phyloP scores from a whole-genome alignment of 2,888 invertebrate genomes.

The Chalcosyrphus nemorum region DNA sequence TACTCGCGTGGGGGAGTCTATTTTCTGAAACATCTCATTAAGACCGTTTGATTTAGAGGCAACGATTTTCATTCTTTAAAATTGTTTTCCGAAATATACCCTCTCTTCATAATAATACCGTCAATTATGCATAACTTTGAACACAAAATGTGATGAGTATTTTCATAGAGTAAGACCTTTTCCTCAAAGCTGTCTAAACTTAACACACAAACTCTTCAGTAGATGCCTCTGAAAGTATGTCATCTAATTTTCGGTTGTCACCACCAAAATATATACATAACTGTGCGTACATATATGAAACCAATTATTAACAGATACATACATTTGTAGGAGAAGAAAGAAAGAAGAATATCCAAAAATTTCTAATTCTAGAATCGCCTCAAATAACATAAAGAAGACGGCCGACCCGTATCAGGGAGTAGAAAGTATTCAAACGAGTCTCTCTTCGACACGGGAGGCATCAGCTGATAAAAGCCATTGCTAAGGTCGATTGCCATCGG shows the following conservation, averaged over 20 bases:
- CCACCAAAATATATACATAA: conserved; percentile 1
- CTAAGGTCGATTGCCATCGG: conserved; percentile 17
- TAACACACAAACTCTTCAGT: background rate
- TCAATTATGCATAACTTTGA: background rate
- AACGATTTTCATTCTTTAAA: background rate
- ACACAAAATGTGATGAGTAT: background rate
- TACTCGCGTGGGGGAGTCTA: background rate
- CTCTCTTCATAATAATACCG: background rate
- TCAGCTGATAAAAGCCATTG: conserved; percentile 14
- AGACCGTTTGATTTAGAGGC: background rate
- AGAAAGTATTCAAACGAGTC: background rate
- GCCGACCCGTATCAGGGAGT: too few relatives aligned
- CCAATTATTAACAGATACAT: background rate
- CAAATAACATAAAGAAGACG: background rate
- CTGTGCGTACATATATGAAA: background rate
- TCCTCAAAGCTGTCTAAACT: background rate
- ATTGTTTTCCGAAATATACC: background rate
- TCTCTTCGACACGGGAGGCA: conserved; percentile 6
- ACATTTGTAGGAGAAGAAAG: background rate
- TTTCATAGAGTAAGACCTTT: background rate
- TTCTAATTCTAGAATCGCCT: background rate
- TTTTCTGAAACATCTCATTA: background rate
- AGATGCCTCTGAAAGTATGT: background rate
- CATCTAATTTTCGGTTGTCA: background rate
- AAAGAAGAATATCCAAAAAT: background rate